Conservation (phyloP, 2,888 invertebrate genomes). For the Rhingia rostrata region DNA sequence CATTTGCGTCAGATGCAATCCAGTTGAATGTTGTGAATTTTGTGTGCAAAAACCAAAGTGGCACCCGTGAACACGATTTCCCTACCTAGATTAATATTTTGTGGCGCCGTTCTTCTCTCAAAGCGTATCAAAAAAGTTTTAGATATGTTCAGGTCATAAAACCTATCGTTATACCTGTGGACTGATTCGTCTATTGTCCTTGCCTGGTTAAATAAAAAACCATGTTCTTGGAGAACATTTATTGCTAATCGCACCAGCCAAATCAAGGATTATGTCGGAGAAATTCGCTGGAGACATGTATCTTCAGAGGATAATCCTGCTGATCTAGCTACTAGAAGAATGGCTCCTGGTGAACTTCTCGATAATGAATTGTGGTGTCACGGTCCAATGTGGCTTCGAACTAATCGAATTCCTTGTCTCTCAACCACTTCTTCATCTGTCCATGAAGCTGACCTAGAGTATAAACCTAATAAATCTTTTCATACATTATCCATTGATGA, state of each 20-base stretch:
- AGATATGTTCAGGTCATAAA: constrained; percentile 1
- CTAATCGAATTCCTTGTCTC: not conserved
- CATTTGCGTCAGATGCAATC: constrained; percentile 5
- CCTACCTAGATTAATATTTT: constrained; percentile 27
- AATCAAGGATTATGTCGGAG: constrained; percentile 21
- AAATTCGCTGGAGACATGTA: constrained; percentile 53
- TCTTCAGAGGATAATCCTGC: constrained; percentile 53
- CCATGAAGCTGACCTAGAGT: constrained; percentile 21
- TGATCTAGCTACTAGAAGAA: constrained; percentile 60
- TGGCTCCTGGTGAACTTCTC: constrained; percentile 41
- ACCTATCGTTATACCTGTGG: constrained; percentile 19
- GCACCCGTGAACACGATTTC: constrained; percentile 17
- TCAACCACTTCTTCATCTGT: not conserved
- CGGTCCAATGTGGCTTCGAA: constrained; percentile 27
- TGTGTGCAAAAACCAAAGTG: constrained; percentile 29
- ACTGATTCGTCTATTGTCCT: constrained; percentile 45
- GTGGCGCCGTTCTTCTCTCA: constrained; percentile 22
- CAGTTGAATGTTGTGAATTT: not conserved
- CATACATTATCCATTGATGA: not conserved
- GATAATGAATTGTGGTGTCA: too few species aligned
- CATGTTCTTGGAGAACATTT: constrained; percentile 57
- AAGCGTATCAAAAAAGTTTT: constrained; percentile 15
- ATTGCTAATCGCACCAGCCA: constrained; percentile 51
- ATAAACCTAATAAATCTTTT: constrained; percentile 12
- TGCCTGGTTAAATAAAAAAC: constrained; percentile 43